Base-by-base conservation (phyloP, 1,140 invertebrate species). In the Contarinia nasturtii region DNA sequence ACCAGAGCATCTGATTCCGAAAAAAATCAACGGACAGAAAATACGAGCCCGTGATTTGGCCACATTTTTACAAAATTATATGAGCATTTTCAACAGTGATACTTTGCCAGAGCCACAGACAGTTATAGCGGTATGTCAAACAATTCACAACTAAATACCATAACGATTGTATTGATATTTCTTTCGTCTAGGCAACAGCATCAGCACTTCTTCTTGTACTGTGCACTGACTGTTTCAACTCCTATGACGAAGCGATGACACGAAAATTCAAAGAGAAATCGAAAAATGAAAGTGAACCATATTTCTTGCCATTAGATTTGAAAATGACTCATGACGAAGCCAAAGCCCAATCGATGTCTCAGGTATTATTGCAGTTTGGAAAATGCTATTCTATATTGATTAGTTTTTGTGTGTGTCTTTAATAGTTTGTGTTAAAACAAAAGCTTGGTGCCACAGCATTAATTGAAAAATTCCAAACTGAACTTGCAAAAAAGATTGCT, bases 41-140 rank as follows among this genome's bases (percentile, higher is more conserved):
- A 82, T 99, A 2, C 89, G 87, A 56, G 87, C 86, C n/a, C 80
- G 85, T 54, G 93, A 98, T 68, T 67, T 89, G 48, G 67, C 98
- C 27, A 88, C 96, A 66, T 98, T 98, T 71, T 98, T 98, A 68
- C 93, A 94, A 64, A 85, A 87, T 33, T 98, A 98, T 60, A 92
- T 95, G 64, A 84, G 86, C 63, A 92, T 98, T 51, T 98, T 94
- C 67, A 84, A 89, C 62, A 91, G 91, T 19, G 90, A 96, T 10
- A 10, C 8, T 36, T 36, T 36, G 34, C 34, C 34, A n/a, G 34
- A 36, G n/a, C 34, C 34, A 36, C 8, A 36, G 34, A 36, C 34
- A n/a, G n/a, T n/a, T n/a, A n/a, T n/a, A n/a, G n/a, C n/a, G n/a
- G n/a, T n/a, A n/a, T n/a, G n/a, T n/a, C n/a, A n/a, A n/a, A n/a